These are phyloP conservation scores for Drosophila pseudoananassae DNA, from an alignment of 1,140 invertebrate genomes.

Conservation along the genomic window DNA sequence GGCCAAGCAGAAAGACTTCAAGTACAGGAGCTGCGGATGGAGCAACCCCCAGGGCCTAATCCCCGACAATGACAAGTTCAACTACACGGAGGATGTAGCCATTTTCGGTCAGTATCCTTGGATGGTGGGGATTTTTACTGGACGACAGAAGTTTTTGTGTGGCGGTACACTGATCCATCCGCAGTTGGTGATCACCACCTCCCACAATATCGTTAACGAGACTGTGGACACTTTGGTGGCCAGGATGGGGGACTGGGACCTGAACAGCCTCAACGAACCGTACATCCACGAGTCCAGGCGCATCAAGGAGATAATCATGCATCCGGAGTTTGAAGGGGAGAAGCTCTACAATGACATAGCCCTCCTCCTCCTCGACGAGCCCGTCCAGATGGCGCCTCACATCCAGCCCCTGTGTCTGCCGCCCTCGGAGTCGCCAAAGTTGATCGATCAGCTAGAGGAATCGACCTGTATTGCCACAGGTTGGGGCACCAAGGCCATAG, in stretches of 20 bases:
- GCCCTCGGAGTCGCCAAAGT: conserved; percentile 44
- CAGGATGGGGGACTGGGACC: conserved; percentile 91
- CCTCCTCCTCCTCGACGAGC: conserved; percentile 87
- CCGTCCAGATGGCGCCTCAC: conserved; percentile 86
- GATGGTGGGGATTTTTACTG: conserved; percentile 90
- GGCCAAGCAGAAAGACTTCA: conserved; percentile 34
- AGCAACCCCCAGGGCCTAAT: conserved; percentile 89
- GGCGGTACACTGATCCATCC: conserved; percentile 88
- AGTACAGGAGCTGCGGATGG: conserved; percentile 87
- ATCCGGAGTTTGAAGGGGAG: conserved; percentile 86
- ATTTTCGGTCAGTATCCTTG: conserved; percentile 89
- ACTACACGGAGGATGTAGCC: conserved; percentile 85
- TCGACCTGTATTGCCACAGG: conserved; percentile 86
- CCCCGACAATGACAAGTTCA: conserved; percentile 88
- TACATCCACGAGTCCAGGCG: conserved; percentile 88
- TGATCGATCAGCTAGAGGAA: conserved; percentile 32
- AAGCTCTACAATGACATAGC: conserved; percentile 88
- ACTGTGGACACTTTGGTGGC: conserved; percentile 75
- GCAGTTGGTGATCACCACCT: conserved; percentile 87
- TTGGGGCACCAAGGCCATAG: conserved; percentile 88
- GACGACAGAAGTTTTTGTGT: conserved; percentile 86
- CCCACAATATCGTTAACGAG: conserved; percentile 85
- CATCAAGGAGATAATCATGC: conserved; percentile 85
- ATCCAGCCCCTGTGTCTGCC: conserved; percentile 91
- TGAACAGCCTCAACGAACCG: conserved; percentile 77